Percentiles rank a stretch among this genome's conserved stretches.
These are phyloP conservation scores for Anadara kagoshimensis DNA, from an alignment of 1,140 invertebrate species.

Conservation along the genomic window DNA sequence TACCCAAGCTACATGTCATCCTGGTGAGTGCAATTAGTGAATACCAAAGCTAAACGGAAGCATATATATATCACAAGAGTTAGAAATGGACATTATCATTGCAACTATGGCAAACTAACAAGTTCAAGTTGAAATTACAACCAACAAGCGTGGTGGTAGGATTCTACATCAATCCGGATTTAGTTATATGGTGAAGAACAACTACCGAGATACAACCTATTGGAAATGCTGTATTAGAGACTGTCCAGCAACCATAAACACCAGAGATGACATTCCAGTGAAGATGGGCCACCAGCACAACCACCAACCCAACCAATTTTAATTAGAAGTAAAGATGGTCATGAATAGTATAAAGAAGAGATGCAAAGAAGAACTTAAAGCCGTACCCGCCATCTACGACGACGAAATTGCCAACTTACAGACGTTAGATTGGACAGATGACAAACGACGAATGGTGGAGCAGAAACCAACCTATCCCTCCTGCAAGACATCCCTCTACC, in stretches of 20 bases:
- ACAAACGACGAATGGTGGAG: neutral
- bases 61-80: too few relatives aligned
- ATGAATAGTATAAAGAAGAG: slow-evolving; percentile 1
- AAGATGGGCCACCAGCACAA: neutral
- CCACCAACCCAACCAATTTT: neutral
- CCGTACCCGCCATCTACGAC: slow-evolving; percentile 2
- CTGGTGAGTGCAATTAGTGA: too few relatives aligned
- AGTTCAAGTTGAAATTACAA: neutral
- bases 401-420: slow-evolving; percentile 14
- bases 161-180: neutral
- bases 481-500: slow-evolving; percentile 1
- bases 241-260: neutral
- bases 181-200: neutral
- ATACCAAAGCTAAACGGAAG: too few relatives aligned
- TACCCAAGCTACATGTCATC: too few relatives aligned
- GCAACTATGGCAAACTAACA: slow-evolving; percentile 6
- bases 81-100: too few relatives aligned
- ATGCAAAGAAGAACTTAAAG: slow-evolving; percentile 2
- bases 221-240: neutral
- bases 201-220: neutral
- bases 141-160: neutral
- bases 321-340: neutral
- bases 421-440: neutral
- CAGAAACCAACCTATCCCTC: neutral
- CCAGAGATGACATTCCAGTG: neutral